phyloP scores from a whole-genome alignment of 2,797 vertebrate genomes.

The Buphagus erythrorhynchus region DNA sequence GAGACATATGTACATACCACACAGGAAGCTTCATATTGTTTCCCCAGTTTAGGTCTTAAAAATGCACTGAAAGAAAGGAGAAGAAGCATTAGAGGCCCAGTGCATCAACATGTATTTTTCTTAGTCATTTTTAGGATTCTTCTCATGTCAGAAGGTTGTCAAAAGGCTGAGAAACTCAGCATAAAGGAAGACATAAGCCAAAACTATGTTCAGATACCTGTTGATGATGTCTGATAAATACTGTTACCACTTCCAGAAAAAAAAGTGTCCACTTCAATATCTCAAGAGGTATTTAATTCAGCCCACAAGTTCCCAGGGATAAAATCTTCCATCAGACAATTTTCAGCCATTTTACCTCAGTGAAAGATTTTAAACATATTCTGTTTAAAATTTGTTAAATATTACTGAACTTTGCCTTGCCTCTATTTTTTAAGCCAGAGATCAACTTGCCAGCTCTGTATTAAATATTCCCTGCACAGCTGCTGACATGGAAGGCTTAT shows the following conservation, averaged over 20 bases:
- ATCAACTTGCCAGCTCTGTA: background rate
- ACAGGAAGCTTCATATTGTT: conserved; percentile 99
- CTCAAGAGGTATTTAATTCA: background rate
- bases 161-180: background rate
- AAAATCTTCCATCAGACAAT: background rate
- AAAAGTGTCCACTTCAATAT: background rate
- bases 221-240: background rate
- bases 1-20: conserved; percentile 87
- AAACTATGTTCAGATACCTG: background rate
- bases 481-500: background rate
- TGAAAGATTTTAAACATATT: background rate
- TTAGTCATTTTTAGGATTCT: background rate
- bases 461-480: background rate
- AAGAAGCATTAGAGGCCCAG: background rate
- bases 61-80: conserved; percentile 88
- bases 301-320: background rate
- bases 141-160: background rate
- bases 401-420: background rate
- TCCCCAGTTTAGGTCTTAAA: conserved; percentile 97
- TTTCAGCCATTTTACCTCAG: conserved; percentile 8
- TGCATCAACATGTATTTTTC: background rate
- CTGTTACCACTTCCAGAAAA: background rate
- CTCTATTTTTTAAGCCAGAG: background rate
- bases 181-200: background rate
- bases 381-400: background rate